These are phyloP conservation scores for Colinus virginianus DNA, from an alignment of 2,113 vertebrate genomes.

Conservation along the genomic window DNA sequence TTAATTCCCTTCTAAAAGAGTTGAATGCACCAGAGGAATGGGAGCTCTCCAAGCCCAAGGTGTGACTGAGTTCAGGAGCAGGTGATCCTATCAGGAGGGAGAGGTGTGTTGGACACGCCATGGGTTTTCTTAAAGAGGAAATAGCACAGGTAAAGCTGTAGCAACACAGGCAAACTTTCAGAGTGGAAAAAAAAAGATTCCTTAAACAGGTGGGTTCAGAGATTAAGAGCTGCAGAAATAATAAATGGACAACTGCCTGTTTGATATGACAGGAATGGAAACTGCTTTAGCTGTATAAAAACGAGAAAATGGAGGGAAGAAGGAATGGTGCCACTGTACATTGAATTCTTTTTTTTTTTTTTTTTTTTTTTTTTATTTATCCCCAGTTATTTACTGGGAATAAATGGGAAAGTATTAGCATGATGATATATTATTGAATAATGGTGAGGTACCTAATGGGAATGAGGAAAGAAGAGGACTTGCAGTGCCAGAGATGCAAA, in stretches of 20 bases:
- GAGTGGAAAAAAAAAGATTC: not conserved
- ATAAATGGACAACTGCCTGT: not conserved
- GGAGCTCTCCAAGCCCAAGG: not conserved
- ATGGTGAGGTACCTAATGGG: not conserved
- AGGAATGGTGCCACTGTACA: not conserved
- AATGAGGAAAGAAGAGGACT: not conserved
- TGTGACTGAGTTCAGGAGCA: not conserved
- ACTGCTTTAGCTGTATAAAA: not conserved
- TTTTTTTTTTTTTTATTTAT: too few species aligned
- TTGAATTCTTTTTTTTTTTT: not conserved
- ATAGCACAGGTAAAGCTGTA: accelerated
- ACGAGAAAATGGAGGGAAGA: not conserved
- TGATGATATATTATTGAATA: not conserved
- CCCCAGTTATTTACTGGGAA: not conserved
- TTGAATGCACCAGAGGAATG: not conserved
- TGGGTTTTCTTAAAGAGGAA: not conserved
- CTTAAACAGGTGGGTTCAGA: not conserved
- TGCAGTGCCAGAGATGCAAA: not conserved
- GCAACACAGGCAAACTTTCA: not conserved
- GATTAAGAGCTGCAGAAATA: not conserved
- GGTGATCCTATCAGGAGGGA: not conserved
- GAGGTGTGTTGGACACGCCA: not conserved
- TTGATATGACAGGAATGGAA: not conserved
- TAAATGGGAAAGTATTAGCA: not conserved
- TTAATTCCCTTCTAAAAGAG: not conserved